phyloP scores from a whole-genome alignment of 37 sponge, comb jelly and placozoan species.

The Agelas oroides region DNA sequence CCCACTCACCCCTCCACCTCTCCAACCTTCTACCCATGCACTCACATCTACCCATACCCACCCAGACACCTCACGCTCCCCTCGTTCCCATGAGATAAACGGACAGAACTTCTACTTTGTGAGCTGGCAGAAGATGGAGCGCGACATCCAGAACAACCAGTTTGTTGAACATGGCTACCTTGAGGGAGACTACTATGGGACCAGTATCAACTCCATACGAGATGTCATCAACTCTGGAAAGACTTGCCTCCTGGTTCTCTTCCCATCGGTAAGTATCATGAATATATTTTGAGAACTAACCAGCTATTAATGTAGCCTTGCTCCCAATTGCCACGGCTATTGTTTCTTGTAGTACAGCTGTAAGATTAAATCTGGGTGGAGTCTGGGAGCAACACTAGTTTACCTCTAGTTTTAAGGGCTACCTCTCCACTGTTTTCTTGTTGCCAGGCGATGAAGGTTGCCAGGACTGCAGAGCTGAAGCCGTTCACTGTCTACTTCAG shows the following conservation, averaged over 20 bases:
- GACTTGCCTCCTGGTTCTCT: constrained; percentile 55
- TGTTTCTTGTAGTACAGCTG: constrained; percentile 3
- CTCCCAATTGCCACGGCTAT: no score
- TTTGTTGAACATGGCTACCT: constrained; percentile 41
- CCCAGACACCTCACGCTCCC: constrained; percentile 47
- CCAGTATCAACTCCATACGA: constrained; percentile 38
- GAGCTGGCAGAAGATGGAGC: constrained; percentile 33
- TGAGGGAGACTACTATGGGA: constrained; percentile 43
- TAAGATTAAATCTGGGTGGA: neutral
- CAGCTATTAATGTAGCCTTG: neutral
- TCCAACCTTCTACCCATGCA: no score
- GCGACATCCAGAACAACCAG: constrained; percentile 33
- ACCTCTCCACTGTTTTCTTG: no score
- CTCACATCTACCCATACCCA: neutral
- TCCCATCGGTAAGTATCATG: constrained; percentile 42
- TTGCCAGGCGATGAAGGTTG: constrained; percentile 39
- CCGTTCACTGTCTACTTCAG: constrained; percentile 66
- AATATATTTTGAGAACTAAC: no score
- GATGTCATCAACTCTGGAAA: constrained; percentile 52
- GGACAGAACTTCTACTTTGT: constrained; percentile 42
- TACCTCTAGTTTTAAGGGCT: neutral
- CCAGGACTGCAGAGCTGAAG: constrained; percentile 42
- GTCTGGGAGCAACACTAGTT: neutral
- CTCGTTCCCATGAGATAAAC: constrained; percentile 3
- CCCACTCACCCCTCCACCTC: no score